Conservation (phyloP, 2,797 vertebrate genomes). For the Eulemur albifrons region DNA sequence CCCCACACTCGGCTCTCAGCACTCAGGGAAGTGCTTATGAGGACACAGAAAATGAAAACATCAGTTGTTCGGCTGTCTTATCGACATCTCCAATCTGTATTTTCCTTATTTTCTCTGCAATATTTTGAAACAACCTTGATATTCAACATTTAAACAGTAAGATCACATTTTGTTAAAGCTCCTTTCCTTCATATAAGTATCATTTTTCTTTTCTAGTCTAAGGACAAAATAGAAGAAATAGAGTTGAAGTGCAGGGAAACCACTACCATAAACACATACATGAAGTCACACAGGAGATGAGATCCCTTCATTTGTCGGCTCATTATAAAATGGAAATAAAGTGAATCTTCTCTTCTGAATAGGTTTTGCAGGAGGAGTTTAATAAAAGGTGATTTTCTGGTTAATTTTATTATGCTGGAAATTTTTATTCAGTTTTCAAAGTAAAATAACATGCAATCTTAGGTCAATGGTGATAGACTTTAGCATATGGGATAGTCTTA, state of each 20-base stretch:
- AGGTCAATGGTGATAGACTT: neutral
- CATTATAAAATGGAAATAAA: neutral
- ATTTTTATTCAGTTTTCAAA: neutral
- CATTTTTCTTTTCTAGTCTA: neutral
- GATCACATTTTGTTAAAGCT: neutral
- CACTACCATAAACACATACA: neutral
- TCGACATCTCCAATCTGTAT: fast-evolving
- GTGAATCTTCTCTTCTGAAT: neutral
- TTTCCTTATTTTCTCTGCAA: neutral
- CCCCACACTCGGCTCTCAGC: neutral
- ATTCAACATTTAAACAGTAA: neutral
- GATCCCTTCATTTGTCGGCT: neutral
- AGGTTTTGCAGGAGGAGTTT: neutral
- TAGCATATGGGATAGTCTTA: neutral
- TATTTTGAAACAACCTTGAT: neutral
- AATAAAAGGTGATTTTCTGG: neutral
- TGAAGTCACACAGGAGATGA: neutral
- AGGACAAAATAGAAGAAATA: neutral
- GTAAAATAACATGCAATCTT: neutral
- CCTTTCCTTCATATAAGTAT: neutral
- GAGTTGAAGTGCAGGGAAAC: neutral
- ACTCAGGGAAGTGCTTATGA: fast-evolving
- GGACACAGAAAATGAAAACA: neutral
- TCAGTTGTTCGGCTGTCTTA: no score
- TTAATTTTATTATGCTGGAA: neutral